phyloP scores from a whole-genome alignment of 1,140 invertebrate genomes.

The Maniola jurtina region DNA sequence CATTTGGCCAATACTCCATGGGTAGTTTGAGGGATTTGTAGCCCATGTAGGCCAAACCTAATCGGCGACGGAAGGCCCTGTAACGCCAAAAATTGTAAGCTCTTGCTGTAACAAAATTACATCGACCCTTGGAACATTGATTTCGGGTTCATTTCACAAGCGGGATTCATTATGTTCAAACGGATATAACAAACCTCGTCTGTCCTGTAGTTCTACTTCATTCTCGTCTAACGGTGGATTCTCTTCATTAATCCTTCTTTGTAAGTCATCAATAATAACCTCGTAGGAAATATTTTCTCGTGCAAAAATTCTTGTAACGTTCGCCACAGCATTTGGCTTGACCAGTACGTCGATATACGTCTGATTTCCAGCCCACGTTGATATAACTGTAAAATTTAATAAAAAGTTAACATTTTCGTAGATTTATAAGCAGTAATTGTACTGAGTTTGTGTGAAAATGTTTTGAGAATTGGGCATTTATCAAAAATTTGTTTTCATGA shows the following conservation, averaged over 20 bases:
- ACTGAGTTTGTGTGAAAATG: no score
- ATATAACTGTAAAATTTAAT: slow-evolving; percentile 78
- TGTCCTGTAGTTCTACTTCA: slow-evolving; percentile 83
- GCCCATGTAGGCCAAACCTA: slow-evolving; percentile 76
- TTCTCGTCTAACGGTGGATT: slow-evolving; percentile 84
- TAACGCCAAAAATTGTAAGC: slow-evolving; percentile 79
- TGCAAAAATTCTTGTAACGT: slow-evolving; percentile 77
- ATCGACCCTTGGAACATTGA: slow-evolving; percentile 56
- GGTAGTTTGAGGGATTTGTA: slow-evolving; percentile 76
- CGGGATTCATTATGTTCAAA: background rate
- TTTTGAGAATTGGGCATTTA: no score
- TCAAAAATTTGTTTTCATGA: no score
- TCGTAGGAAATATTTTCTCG: slow-evolving; percentile 81
- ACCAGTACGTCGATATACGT: slow-evolving; percentile 84
- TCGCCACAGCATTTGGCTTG: slow-evolving; percentile 78
- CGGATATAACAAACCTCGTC: slow-evolving; percentile 81
- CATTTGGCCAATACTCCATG: slow-evolving; percentile 79
- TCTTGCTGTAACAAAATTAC: slow-evolving; percentile 78
- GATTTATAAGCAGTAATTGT: no score
- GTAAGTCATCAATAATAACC: slow-evolving; percentile 86
- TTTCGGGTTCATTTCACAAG: slow-evolving; percentile 4
- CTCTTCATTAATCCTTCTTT: slow-evolving; percentile 87
- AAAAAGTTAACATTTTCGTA: background rate
- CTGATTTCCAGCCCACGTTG: slow-evolving; percentile 84
- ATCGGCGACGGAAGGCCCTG: slow-evolving; percentile 63